A percentile compares a stretch with the other conserved stretches of the same genome.
Evolutionary conservation across 2,888 invertebrate species (phyloP).

Genomic region (Chydorus sphaericus): DNA sequence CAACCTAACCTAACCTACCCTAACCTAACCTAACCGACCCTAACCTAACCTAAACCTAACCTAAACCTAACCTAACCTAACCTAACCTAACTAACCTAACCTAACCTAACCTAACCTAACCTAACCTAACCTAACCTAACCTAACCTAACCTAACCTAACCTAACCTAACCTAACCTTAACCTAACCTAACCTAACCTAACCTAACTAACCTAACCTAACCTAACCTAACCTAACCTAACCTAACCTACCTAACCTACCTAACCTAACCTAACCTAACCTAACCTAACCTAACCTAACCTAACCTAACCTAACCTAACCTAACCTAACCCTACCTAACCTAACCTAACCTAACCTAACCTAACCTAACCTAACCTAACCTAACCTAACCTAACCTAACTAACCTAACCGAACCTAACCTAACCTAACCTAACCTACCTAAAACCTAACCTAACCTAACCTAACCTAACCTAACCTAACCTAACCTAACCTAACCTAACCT

Average conservation of each 20-base stretch:
- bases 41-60: not conserved
- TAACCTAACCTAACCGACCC: not conserved
- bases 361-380: not conserved
- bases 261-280: not conserved
- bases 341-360: not conserved
- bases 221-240: not conserved
- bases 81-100: not conserved
- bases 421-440: not conserved
- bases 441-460: not conserved
- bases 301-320: not conserved
- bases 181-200: not conserved
- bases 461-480: not conserved
- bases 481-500: not conserved
- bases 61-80: not conserved
- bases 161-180: not conserved
- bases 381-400: not conserved
- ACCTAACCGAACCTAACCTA: not conserved
- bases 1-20: not conserved
- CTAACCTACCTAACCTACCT: not conserved
- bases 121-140: not conserved
- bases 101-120: not conserved
- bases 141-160: not conserved
- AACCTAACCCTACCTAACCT: not conserved
- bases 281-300: not conserved
- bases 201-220: not conserved